phyloP scores from a whole-genome alignment of 2,888 invertebrate genomes.

The Amphipyra berbera region DNA sequence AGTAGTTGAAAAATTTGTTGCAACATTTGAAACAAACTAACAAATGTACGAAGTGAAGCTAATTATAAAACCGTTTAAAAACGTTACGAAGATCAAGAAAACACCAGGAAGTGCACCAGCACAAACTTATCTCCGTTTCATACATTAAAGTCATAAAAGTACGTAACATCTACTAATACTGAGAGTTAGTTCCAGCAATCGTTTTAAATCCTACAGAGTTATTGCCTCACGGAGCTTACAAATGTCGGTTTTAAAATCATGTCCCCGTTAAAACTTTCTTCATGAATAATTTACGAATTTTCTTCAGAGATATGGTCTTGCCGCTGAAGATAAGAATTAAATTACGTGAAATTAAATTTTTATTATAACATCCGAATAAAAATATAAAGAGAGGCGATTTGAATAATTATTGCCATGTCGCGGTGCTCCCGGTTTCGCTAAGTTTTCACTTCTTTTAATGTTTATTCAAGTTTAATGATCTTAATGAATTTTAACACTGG shows the following conservation, averaged over 20 bases:
- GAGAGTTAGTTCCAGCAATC: slow-evolving; percentile 54
- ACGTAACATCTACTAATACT: slow-evolving; percentile 44
- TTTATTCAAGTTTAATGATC: slow-evolving; percentile 48
- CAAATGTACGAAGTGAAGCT: no score
- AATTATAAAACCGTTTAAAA: no score
- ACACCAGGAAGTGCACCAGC: not conserved
- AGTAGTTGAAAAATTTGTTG: no score
- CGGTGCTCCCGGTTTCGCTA: slow-evolving; percentile 63
- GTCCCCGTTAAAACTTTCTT: slow-evolving; percentile 88
- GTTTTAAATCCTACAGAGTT: slow-evolving; percentile 70
- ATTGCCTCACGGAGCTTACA: slow-evolving; percentile 81
- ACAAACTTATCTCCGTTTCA: slow-evolving; percentile 9
- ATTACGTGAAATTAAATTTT: slow-evolving; percentile 86
- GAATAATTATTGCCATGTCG: slow-evolving; percentile 79
- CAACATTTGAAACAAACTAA: no score
- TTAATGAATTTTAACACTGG: slow-evolving; percentile 38
- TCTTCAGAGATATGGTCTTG: slow-evolving; percentile 87
- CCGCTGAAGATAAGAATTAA: slow-evolving; percentile 87
- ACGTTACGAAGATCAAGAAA: not conserved
- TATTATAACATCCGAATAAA: slow-evolving; percentile 83
- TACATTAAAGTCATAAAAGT: slow-evolving; percentile 27
- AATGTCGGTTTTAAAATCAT: slow-evolving; percentile 89
- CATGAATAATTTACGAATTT: slow-evolving; percentile 89
- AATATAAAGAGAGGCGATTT: slow-evolving; percentile 82
- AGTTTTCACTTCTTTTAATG: slow-evolving; percentile 65